phyloP scores from a whole-genome alignment of 2,888 invertebrate genomes.

The Xestia c-nigrum region DNA sequence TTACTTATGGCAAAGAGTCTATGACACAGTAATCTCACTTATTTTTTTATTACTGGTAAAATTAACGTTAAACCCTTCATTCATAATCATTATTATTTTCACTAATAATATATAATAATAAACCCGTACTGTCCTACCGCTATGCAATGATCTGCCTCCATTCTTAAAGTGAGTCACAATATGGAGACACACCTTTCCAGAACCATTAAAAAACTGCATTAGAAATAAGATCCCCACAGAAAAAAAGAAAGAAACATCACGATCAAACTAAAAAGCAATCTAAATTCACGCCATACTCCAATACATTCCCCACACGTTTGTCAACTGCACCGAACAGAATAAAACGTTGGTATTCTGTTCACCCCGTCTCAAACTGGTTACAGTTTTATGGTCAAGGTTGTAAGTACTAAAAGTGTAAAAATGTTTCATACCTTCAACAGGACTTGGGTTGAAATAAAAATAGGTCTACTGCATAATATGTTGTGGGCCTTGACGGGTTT shows the following conservation, averaged over 20 bases:
- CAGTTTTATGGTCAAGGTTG: slow-evolving; percentile 63
- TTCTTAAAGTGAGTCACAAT: background rate
- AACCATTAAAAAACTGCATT: background rate
- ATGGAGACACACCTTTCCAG: background rate
- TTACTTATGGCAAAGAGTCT: background rate
- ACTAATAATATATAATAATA: background rate
- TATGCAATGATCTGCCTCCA: background rate
- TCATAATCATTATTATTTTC: background rate
- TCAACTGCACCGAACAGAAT: slow-evolving; percentile 15
- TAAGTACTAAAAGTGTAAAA: slow-evolving; percentile 42
- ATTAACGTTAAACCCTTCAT: background rate
- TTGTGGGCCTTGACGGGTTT: slow-evolving; percentile 49
- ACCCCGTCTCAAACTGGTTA: slow-evolving; percentile 55
- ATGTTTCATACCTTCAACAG: slow-evolving; percentile 50
- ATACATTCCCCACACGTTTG: slow-evolving; percentile 34
- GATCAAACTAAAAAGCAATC: slow-evolving; percentile 24
- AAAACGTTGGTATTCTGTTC: slow-evolving; percentile 22
- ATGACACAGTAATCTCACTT: background rate
- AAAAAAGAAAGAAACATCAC: background rate
- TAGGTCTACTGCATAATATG: slow-evolving; percentile 54
- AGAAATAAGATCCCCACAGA: no score
- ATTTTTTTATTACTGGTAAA: background rate
- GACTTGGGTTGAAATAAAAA: slow-evolving; percentile 40
- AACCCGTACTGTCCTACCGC: background rate
- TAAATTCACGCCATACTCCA: slow-evolving; percentile 22